Conservation (phyloP, 64 coral and sea anemone genomes). For the Montipora capricornis region DNA sequence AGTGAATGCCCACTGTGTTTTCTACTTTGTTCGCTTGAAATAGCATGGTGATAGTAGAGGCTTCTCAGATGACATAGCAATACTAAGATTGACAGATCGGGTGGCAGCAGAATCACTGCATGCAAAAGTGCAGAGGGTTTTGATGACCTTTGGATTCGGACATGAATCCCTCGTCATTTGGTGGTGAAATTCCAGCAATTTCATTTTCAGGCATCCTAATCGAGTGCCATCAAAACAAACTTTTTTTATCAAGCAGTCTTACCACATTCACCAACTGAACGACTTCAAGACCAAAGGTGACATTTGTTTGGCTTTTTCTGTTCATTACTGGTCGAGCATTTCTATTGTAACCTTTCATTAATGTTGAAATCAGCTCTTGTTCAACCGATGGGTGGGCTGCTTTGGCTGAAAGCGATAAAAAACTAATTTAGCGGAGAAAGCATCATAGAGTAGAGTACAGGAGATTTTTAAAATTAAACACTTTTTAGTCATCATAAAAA, state of each 20-base stretch:
- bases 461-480: no score
- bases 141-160: constrained; percentile 96
- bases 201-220: no score
- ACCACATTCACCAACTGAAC: constrained; percentile 94
- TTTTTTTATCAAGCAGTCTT: not conserved
- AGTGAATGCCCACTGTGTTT: no score
- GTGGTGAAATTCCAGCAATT: no score
- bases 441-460: no score
- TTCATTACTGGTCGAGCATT: constrained; percentile 70
- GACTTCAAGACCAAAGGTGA: constrained; percentile 89
- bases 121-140: constrained; percentile 95
- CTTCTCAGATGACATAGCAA: constrained; percentile 76
- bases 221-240: not conserved
- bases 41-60: constrained; percentile 66
- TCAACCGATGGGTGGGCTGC: constrained; percentile 59
- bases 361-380: constrained; percentile 58
- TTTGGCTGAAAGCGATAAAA: not conserved
- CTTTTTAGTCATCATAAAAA: no score
- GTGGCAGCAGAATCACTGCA: constrained; percentile 91
- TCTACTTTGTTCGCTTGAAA: no score
- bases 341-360: constrained; percentile 54
- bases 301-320: constrained; percentile 67
- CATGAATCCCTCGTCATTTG: constrained; percentile 77
- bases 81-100: constrained; percentile 75
- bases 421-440: not conserved